phyloP scores from a whole-genome alignment of 2,888 invertebrate species.

The Limnephilus marmoratus region DNA sequence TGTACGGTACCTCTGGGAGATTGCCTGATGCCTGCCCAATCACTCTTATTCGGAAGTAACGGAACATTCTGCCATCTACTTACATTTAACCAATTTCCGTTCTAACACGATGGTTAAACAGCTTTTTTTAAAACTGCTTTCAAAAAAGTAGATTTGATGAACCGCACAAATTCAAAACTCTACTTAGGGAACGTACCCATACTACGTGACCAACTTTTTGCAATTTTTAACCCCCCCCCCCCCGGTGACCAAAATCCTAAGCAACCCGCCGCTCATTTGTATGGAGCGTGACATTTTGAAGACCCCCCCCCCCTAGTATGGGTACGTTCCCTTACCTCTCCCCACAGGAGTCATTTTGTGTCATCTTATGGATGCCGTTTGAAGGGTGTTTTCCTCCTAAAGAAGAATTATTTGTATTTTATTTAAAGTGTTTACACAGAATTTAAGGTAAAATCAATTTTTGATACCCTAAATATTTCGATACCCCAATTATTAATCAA shows the following conservation, averaged over 20 bases:
- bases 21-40: conserved; percentile 17
- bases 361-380: not conserved
- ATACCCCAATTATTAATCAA: no score
- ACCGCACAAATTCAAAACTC: not conserved
- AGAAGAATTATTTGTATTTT: not conserved
- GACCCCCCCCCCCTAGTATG: no score
- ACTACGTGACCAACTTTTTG: no score
- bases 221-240: no score
- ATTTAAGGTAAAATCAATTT: not conserved
- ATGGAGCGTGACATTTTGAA: no score
- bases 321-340: no score
- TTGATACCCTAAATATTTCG: no score
- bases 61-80: not conserved
- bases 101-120: not conserved
- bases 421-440: no score
- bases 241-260: no score
- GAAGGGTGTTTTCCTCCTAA: not conserved
- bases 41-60: conserved; percentile 4
- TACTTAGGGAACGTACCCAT: no score
- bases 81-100: not conserved
- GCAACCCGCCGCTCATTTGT: no score
- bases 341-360: no score
- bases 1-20: conserved; percentile 20
- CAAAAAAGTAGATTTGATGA: not conserved
- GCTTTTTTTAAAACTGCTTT: not conserved